Evolutionary conservation across 1,140 invertebrate genomes (phyloP), one percentile per base, ranked within the genome.

Genomic region (Sycophaga agraensis): DNA sequence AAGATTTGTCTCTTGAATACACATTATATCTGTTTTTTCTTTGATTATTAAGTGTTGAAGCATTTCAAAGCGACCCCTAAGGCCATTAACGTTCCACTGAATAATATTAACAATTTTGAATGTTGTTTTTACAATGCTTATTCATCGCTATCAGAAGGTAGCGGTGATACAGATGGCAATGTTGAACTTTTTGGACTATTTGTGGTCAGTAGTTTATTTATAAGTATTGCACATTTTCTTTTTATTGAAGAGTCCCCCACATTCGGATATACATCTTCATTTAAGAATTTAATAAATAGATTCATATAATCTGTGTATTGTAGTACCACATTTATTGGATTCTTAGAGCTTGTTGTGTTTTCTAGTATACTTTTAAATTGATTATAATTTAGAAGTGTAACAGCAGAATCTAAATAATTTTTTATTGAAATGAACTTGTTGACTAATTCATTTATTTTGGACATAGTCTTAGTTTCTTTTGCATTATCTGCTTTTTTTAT

Each of bases 1-100:
- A 48, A 71, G 70, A 56, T 70, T 68, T 12, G 68, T 72, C 9
- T 42, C 40, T 19, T 42, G 40, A 5, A 42, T 17, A 46, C 43
- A 46, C 5, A 46, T 46, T 17, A 46, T 46, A 12, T 46, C 22
- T 9, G 22, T 9, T n/a, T 46, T 46, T 24, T 46, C 22, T 9
- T 46, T 16, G 7, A 9, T n/a, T 12, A 46, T 46, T 4, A 46
- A 12, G 24, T 46, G 12, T 26, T 46, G 21, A 4, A 46, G 7
- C 9, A 12, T 4, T 24, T 24, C 43, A 24, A 24, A 26, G 12
- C 26, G 43, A 2, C 4, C 24, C 2, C 12, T 3, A 9, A 46
- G 21, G 8, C 43, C 22, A 26, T 46, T 24, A 24, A 46, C 26
- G 26, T 46, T 46, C 43, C 43, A 46, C 14, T 46, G 43, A 24